These are phyloP conservation scores for Heliangelus exortis DNA, from an alignment of 2,797 vertebrate species.

Conservation along the genomic window DNA sequence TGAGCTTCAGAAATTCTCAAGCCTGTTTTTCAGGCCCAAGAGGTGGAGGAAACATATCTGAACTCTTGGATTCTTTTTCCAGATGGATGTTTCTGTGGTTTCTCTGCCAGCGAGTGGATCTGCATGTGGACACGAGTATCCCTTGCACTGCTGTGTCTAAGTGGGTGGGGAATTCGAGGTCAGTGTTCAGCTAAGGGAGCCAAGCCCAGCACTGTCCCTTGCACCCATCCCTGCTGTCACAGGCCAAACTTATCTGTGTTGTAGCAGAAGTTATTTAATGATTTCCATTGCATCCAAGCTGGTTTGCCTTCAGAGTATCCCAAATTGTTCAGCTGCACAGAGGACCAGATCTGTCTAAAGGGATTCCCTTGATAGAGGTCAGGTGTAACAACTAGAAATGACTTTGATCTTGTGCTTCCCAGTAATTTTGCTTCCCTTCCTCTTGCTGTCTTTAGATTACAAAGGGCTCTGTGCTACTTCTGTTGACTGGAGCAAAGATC, in stretches of 20 bases:
- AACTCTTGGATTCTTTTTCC: slow-evolving; percentile 2
- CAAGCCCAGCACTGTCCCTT: background rate
- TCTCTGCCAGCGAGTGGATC: background rate
- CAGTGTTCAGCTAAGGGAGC: background rate
- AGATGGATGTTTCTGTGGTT: background rate
- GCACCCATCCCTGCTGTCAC: background rate
- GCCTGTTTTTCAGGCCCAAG: background rate
- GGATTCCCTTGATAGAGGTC: background rate
- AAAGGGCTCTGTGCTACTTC: background rate
- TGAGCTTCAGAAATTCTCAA: slow-evolving; percentile 15
- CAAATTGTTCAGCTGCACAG: background rate
- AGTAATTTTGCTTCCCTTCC: background rate
- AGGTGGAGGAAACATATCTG: background rate
- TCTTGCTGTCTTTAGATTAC: background rate
- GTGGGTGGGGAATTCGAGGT: background rate
- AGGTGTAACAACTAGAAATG: accelerated
- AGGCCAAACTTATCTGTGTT: background rate
- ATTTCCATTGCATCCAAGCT: background rate
- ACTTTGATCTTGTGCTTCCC: background rate
- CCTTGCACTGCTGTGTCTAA: background rate
- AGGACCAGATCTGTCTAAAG: background rate
- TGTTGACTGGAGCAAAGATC: background rate
- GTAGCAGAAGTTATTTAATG: background rate
- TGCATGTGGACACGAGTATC: background rate
- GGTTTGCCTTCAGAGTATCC: background rate